A percentile compares a stretch with the other conserved stretches of the same genome.
Evolutionary conservation across 2,888 invertebrate genomes (phyloP).

Genomic region (Epinotia nisella): DNA sequence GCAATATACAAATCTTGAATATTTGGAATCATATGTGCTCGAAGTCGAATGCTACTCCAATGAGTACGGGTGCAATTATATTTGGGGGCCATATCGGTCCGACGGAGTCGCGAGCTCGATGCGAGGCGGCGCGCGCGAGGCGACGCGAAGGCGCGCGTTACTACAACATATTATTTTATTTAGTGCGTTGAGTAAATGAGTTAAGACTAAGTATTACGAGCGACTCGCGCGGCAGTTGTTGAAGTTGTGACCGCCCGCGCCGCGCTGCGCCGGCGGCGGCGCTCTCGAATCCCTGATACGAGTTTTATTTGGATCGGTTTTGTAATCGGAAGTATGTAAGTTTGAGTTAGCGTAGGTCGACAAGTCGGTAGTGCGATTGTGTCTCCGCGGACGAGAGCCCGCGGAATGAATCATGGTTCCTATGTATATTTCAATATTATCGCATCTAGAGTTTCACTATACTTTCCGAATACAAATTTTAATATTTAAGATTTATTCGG

Average conservation of each 20-base stretch:
- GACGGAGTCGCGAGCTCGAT: constrained; percentile 45
- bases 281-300: constrained; percentile 66
- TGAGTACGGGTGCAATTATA: background rate
- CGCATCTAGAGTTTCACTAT: constrained; percentile 85
- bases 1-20: background rate
- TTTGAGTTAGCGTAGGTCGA: constrained; percentile 76
- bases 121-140: constrained; percentile 53
- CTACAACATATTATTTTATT: constrained; percentile 76
- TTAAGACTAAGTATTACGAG: constrained; percentile 42
- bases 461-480: constrained; percentile 85
- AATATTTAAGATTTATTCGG: constrained; percentile 85
- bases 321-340: constrained; percentile 58
- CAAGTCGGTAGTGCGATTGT: constrained; percentile 80
- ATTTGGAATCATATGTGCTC: background rate
- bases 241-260: constrained; percentile 47
- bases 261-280: constrained; percentile 24
- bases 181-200: constrained; percentile 64
- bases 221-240: constrained; percentile 38
- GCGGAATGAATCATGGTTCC: constrained; percentile 85
- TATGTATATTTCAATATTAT: constrained; percentile 86
- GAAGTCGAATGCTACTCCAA: background rate
- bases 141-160: constrained; percentile 81
- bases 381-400: constrained; percentile 79
- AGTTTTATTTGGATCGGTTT: constrained; percentile 47
- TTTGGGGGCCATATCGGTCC: constrained; percentile 9